Evolutionary conservation across 2,113 vertebrate species (phyloP).

Genomic region (Todiramphus saurophagus): DNA sequence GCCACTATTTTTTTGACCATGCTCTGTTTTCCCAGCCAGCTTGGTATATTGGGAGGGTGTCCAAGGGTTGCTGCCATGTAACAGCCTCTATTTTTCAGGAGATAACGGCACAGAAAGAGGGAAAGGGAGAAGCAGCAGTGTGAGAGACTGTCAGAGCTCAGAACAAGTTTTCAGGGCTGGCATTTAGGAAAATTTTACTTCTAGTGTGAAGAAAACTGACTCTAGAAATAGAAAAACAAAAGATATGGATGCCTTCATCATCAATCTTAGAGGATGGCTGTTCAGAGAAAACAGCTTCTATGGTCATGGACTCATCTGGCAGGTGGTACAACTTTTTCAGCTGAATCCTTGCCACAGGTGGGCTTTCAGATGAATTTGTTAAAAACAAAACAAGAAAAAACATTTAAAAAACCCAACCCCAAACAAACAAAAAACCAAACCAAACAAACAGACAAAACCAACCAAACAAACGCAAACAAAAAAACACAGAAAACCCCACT

Average conservation of each 20-base stretch:
- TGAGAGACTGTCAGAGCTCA: not conserved
- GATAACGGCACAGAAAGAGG: not conserved
- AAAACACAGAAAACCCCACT: not conserved
- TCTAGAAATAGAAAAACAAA: not conserved
- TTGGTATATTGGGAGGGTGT: not conserved
- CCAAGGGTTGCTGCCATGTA: not conserved
- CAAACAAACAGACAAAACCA: not conserved
- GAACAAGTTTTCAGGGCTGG: not conserved
- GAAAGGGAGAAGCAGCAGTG: not conserved
- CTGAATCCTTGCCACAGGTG: not conserved
- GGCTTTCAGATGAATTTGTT: not conserved
- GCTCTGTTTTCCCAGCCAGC: rapidly evolving
- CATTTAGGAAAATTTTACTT: not conserved
- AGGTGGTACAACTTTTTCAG: not conserved
- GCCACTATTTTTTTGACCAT: rapidly evolving
- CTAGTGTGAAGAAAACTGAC: not conserved
- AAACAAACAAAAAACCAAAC: not conserved
- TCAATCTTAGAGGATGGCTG: not conserved
- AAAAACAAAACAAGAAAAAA: not conserved
- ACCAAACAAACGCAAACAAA: not conserved
- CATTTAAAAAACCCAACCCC: not conserved
- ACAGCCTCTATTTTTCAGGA: not conserved
- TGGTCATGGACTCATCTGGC: not conserved
- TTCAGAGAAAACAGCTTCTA: not conserved
- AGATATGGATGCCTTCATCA: not conserved